Evolutionary conservation across 2,113 vertebrate genomes (phyloP).

Genomic region (Suricata suricatta): DNA sequence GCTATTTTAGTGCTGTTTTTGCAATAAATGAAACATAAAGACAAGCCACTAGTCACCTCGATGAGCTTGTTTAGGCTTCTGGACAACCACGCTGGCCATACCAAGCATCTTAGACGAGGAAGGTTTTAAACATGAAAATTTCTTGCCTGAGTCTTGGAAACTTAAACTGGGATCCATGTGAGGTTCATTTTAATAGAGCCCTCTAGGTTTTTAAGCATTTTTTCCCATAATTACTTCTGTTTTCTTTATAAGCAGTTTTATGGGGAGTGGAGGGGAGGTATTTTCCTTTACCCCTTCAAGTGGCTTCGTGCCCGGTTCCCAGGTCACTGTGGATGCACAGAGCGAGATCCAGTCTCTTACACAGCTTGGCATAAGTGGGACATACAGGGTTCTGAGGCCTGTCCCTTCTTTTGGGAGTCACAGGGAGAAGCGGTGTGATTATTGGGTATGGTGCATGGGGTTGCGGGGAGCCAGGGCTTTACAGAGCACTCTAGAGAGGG

Average conservation of each 20-base stretch:
- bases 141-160: conserved; percentile 72
- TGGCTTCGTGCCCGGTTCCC: conserved; percentile 62
- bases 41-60: conserved; percentile 31
- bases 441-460: not conserved
- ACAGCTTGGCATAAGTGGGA: not conserved
- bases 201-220: conserved; percentile 75
- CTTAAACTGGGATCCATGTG: conserved; percentile 66
- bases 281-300: conserved; percentile 67
- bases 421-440: not conserved
- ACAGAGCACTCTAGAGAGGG: not conserved
- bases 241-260: conserved; percentile 76
- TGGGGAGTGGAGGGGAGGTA: conserved; percentile 51
- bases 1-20: conserved; percentile 53
- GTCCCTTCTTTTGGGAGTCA: not conserved
- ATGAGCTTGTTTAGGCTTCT: conserved; percentile 50
- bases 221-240: conserved; percentile 74
- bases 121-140: conserved; percentile 42
- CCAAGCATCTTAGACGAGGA: conserved; percentile 28
- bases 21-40: conserved; percentile 49
- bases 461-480: not conserved
- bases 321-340: conserved; percentile 30
- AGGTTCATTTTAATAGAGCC: conserved; percentile 73
- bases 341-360: not conserved
- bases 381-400: not conserved
- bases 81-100: not conserved